A percentile compares a stretch with the other conserved stretches of the same genome.
Evolutionary conservation across 2,797 vertebrate genomes (phyloP).

Genomic region (Falco cherrug): DNA sequence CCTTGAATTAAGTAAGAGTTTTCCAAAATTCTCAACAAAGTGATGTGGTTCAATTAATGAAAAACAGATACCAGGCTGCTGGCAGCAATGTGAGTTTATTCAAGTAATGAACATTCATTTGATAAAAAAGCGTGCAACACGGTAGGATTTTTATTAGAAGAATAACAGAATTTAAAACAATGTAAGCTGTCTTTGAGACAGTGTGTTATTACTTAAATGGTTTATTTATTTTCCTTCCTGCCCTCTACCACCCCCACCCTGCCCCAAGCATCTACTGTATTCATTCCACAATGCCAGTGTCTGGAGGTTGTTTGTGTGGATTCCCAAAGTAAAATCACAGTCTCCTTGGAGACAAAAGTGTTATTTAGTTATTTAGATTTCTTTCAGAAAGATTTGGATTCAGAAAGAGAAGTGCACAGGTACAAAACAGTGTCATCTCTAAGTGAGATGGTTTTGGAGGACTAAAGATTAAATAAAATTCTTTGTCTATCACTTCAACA

Average conservation of each 20-base stretch:
- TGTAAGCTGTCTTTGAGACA: not conserved
- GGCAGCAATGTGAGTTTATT: not conserved
- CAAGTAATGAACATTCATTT: not conserved
- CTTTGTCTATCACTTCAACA: not conserved
- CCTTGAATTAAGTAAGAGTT: not conserved
- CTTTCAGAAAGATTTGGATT: not conserved
- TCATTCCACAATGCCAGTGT: not conserved
- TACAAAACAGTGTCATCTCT: not conserved
- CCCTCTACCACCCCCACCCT: not conserved
- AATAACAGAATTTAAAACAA: not conserved
- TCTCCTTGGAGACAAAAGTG: constrained; percentile 26
- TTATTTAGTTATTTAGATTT: not conserved
- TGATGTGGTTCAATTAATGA: not conserved
- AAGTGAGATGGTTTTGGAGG: not conserved
- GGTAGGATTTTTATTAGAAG: not conserved
- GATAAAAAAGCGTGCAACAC: not conserved
- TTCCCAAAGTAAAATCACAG: not conserved
- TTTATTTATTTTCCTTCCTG: not conserved
- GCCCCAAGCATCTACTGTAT: not conserved
- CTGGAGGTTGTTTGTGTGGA: not conserved
- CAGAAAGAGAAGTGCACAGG: not conserved
- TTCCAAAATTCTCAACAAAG: not conserved
- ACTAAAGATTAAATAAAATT: not conserved
- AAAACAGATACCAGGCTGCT: not conserved
- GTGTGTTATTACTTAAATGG: not conserved